phyloP scores from a whole-genome alignment of 2,797 vertebrate species.

The Tolypeutes matacus region DNA sequence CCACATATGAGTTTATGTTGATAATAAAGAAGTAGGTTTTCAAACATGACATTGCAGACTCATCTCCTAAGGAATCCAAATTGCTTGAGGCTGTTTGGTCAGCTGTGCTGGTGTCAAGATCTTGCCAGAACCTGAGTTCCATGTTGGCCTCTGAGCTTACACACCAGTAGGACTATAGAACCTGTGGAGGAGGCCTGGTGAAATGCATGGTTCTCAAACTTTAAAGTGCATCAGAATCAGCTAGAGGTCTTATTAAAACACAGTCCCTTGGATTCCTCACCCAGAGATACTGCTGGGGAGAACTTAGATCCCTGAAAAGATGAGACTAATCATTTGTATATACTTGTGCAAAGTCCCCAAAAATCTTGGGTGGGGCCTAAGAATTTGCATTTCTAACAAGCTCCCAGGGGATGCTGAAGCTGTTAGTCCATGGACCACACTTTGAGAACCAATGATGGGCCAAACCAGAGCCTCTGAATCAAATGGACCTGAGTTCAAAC shows the following conservation, averaged over 20 bases:
- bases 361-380: not conserved
- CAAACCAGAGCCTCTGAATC: not conserved
- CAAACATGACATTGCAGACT: not conserved
- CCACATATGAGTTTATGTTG: not conserved
- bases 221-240: not conserved
- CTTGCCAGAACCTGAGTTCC: not conserved
- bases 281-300: not conserved
- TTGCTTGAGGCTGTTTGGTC: not conserved
- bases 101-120: too few relatives aligned
- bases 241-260: not conserved
- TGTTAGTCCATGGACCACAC: not conserved
- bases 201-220: not conserved
- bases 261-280: not conserved
- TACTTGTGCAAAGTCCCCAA: not conserved
- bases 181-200: rapidly evolving
- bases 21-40: not conserved
- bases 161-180: not conserved
- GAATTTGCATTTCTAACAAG: not conserved
- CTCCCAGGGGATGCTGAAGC: not conserved
- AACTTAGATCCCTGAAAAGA: not conserved
- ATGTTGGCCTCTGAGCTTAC: not conserved
- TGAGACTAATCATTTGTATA: not conserved
- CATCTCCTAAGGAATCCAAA: not conserved
- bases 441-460: not conserved
- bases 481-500: not conserved